phyloP scores from a whole-genome alignment of 2,113 vertebrate genomes.

The Oryzias celebensis region DNA sequence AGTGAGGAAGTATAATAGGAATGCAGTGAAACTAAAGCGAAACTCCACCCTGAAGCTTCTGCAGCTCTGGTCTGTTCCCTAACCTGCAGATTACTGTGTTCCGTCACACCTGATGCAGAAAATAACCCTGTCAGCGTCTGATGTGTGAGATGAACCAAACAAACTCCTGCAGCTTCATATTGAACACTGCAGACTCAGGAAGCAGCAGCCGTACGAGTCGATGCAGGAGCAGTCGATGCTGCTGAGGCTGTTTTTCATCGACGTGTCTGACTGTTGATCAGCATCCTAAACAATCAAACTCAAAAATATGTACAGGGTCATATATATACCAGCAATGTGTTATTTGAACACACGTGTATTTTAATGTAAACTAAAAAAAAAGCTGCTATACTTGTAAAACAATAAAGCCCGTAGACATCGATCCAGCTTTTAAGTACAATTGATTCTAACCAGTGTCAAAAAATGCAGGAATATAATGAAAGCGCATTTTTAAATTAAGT shows the following conservation, averaged over 20 bases:
- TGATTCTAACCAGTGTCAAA: neutral
- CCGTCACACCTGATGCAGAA: conserved; percentile 27
- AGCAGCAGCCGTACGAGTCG: conserved; percentile 44
- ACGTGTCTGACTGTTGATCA: conserved; percentile 26
- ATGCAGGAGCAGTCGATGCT: conserved; percentile 47
- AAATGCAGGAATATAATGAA: neutral
- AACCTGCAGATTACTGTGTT: conserved; percentile 18
- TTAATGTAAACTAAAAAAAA: neutral
- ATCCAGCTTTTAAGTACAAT: too few relatives aligned
- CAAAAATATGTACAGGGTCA: neutral
- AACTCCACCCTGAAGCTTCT: too few relatives aligned
- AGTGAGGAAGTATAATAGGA: neutral
- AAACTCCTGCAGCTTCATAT: conserved; percentile 44
- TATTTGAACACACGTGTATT: rapidly evolving
- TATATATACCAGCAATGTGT: neutral
- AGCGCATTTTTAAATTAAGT: neutral
- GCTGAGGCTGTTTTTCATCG: conserved; percentile 54
- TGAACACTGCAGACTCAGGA: conserved; percentile 34
- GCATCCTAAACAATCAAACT: conserved; percentile 2
- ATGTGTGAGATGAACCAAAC: conserved; percentile 41
- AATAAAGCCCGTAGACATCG: too few relatives aligned
- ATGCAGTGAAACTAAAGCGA: too few relatives aligned
- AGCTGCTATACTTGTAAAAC: neutral
- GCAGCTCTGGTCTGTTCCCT: neutral
- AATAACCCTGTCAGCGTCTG: conserved; percentile 41